Base-by-base conservation (phyloP, 1,140 invertebrate genomes). In the Zaprionus ghesquierei region DNA sequence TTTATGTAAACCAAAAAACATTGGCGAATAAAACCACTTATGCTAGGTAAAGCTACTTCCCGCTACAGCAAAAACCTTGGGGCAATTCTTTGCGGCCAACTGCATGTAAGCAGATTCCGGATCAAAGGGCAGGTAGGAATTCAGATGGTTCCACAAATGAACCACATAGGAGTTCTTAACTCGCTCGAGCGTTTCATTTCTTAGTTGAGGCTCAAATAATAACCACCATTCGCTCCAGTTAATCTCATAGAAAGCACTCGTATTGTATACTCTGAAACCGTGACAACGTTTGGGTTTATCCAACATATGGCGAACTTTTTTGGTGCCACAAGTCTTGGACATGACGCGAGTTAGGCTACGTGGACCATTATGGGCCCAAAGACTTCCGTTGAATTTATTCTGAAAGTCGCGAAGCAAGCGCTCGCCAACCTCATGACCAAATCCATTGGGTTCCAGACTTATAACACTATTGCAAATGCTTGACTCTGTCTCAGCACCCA, bases 301-400 rank as follows among this genome's bases (percentile, higher is more conserved):
- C 1, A 93, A 92, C 95, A 96, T 95, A n/a, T 94, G 74, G 12
- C 85, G 85, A 0, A 93, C 91, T 6, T 94, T 91, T 49, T 93
- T 89, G 0, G 93, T 94, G 1, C 92, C 87, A 69, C 96, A 96
- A 9, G 94, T 79, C 56, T 93, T 92, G 69, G 94, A 92, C 4
- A 96, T 81, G 0, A 94, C 93, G 31, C 95, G 93, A 0, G 95
- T 95, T 5, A 97, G 94, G 0, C 96, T 94, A 0, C 94, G 94
- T 2, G 95, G 95, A 0, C 96, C 96, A 79, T 96, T 96, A 73
- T 95, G 92, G 1, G 95, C 95, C 95, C 95, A 97, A 63, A 94
- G 80, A 23, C 93, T 73, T 3, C 94, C 94, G 8, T 93, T 92
- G 72, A 95, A 96, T 77, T 95, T 94, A 2, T 80, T 72, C 33